A percentile compares a stretch with the other conserved stretches of the same genome.
These are phyloP conservation scores for Ctenoplectra terminalis DNA, from an alignment of 1,140 invertebrate species.

Conservation along the genomic window DNA sequence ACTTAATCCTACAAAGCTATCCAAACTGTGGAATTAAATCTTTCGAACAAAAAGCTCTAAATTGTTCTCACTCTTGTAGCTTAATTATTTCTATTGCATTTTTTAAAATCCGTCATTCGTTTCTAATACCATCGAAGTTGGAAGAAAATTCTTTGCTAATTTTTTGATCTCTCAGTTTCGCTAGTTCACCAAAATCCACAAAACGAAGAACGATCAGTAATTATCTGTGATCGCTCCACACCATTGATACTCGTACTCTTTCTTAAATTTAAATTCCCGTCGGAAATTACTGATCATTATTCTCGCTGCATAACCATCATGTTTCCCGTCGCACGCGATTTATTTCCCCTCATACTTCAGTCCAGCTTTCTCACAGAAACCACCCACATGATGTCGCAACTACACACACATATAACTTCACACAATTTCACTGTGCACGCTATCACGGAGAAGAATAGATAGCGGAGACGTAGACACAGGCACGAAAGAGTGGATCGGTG, in stretches of 20 bases:
- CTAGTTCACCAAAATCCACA: neutral
- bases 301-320: neutral
- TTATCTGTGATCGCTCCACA: neutral
- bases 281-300: slow-evolving; percentile 3
- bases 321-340: neutral
- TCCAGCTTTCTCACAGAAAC: neutral
- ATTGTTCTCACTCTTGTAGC: too few species aligned
- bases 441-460: neutral
- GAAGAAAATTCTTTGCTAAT: too few species aligned
- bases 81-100: too few species aligned
- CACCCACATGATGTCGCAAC: neutral
- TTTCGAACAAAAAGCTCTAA: too few species aligned
- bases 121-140: too few species aligned
- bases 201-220: neutral
- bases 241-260: neutral
- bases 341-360: neutral
- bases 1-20: too few species aligned
- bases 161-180: too few species aligned
- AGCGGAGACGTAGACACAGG: neutral
- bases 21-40: too few species aligned
- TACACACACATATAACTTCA: neutral
- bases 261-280: neutral
- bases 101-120: too few species aligned
- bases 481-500: neutral
- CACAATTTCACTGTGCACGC: neutral